phyloP scores from a whole-genome alignment of 1,140 invertebrate genomes.

The Papilio polyxenes region DNA sequence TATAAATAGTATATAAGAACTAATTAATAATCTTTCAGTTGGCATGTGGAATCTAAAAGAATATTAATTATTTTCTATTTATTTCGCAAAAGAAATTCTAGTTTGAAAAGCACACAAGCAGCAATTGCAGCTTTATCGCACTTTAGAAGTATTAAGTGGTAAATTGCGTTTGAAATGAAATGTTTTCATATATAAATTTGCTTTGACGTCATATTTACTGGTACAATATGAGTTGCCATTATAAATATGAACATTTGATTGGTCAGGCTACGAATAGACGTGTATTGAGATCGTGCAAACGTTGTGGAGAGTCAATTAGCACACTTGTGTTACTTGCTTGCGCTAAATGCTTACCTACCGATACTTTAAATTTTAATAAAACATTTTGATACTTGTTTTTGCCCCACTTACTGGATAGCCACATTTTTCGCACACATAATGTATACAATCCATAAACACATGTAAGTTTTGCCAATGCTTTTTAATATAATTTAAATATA shows the following conservation, averaged over 20 bases:
- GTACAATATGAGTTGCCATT: not conserved
- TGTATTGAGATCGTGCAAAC: not conserved
- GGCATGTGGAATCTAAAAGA: too few relatives aligned
- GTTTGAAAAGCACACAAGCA: too few relatives aligned
- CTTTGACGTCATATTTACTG: slow-evolving; percentile 15
- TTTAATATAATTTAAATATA: not conserved
- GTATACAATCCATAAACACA: too few relatives aligned
- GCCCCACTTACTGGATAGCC: not conserved
- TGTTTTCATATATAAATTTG: not conserved
- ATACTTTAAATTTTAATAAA: slow-evolving; percentile 12
- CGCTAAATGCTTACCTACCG: slow-evolving; percentile 24
- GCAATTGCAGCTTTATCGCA: too few relatives aligned
- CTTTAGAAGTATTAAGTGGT: not conserved
- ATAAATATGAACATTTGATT: slow-evolving; percentile 20
- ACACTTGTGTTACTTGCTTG: slow-evolving; percentile 1
- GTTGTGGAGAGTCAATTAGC: not conserved
- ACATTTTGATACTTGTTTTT: not conserved
- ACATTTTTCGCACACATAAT: not conserved
- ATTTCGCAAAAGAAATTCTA: too few relatives aligned
- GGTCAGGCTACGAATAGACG: not conserved
- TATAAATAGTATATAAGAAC: too few relatives aligned
- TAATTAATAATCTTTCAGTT: too few relatives aligned
- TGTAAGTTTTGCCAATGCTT: too few relatives aligned
- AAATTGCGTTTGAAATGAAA: not conserved
- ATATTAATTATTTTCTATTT: too few relatives aligned